Percentiles rank a stretch among this genome's conserved stretches.
phyloP scores from a whole-genome alignment of 1,140 invertebrate species.

The Phenacoccus solenopsis region DNA sequence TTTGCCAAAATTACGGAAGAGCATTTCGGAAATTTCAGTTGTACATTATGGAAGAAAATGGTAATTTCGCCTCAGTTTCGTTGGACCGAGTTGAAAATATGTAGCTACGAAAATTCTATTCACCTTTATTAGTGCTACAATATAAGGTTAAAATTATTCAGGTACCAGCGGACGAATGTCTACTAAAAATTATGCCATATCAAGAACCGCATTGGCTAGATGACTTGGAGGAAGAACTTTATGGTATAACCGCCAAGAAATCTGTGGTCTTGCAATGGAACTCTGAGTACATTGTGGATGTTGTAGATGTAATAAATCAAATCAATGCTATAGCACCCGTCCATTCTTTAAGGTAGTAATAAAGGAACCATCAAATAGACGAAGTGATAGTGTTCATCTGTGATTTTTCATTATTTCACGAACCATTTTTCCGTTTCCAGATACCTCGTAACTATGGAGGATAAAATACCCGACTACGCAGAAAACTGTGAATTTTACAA shows the following conservation, averaged over 20 bases:
- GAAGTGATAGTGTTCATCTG: too few species aligned
- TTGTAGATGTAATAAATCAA: background rate
- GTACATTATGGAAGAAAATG: background rate
- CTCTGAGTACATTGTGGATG: background rate
- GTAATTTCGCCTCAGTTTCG: too few species aligned
- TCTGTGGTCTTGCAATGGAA: background rate
- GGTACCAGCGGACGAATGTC: background rate
- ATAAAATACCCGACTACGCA: conserved; percentile 20
- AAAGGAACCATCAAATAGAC: too few species aligned
- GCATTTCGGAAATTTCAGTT: background rate
- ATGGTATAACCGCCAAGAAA: background rate
- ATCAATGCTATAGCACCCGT: background rate
- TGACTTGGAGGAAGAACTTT: background rate
- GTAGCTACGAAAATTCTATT: background rate
- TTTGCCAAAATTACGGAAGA: background rate
- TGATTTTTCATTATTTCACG: background rate
- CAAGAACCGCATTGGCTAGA: background rate
- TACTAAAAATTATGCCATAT: background rate
- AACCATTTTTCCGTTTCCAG: conserved; percentile 12
- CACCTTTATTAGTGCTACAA: background rate
- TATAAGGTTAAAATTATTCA: background rate
- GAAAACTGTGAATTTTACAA: conserved; percentile 22
- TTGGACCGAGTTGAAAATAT: too few species aligned
- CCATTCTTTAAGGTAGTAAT: background rate
- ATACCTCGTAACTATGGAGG: conserved; percentile 24